Evolutionary conservation across 2,113 vertebrate species (phyloP).

Genomic region (Ovis canadensis): DNA sequence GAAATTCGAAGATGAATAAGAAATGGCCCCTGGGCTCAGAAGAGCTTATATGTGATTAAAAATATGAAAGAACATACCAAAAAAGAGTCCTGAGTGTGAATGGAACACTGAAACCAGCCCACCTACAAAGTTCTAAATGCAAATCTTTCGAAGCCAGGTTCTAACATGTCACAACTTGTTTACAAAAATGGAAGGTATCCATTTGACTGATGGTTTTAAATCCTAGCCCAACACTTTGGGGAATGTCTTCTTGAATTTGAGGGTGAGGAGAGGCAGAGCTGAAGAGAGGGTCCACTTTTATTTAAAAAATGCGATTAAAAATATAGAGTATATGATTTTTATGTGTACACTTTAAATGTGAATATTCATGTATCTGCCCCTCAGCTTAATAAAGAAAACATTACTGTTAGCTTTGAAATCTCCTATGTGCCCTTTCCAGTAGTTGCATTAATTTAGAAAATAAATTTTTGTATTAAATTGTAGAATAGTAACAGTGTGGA

Average conservation of each 20-base stretch:
- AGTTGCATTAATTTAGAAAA: not conserved
- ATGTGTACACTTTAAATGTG: not conserved
- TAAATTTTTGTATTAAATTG: not conserved
- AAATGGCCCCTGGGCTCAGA: not conserved
- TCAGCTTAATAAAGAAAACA: not conserved
- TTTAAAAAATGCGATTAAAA: not conserved
- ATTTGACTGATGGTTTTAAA: not conserved
- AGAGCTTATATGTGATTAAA: not conserved
- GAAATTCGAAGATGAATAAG: not conserved
- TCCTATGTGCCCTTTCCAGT: not conserved
- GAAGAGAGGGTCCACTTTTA: not conserved
- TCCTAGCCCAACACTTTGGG: not conserved
- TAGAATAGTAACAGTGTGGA: not conserved
- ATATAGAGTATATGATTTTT: not conserved
- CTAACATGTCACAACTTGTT: not conserved
- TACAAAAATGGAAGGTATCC: not conserved
- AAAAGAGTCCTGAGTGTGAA: not conserved
- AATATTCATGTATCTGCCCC: not conserved
- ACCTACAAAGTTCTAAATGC: not conserved
- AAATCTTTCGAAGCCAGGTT: not conserved
- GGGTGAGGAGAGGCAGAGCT: not conserved
- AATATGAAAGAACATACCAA: not conserved
- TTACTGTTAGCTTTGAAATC: conserved; percentile 4
- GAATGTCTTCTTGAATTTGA: not conserved
- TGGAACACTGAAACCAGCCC: not conserved